A percentile compares a stretch with the other conserved stretches of the same genome.
Conservation (phyloP, 1,140 invertebrate species). For the honey bee (Apis mellifera) region Amel_HAv3.1 CM009937.2:3159001-3159500, state of each 20-base stretch:
- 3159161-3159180: conserved; percentile 33
- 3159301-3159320: conserved; percentile 3
- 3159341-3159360: not conserved
- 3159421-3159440: not conserved
- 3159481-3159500: not conserved
- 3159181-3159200: conserved; percentile 57
- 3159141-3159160: not conserved
- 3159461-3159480: not conserved
- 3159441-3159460: not conserved
- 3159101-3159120: conserved; percentile 54
- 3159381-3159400: not conserved
- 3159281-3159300: conserved; percentile 68
- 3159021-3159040: conserved; percentile 45
- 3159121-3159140: conserved; percentile 6
- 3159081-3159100: conserved; percentile 67
- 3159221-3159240: conserved; percentile 26
- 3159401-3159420: conserved; percentile 1
- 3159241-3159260: conserved; percentile 56
- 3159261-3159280: conserved; percentile 52
- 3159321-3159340: not conserved
- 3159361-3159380: conserved; percentile 13
- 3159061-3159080: conserved; percentile 29
- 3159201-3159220: conserved; percentile 36
- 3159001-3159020: conserved; percentile 51
- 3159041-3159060: not conserved